Evolutionary conservation across 2,113 vertebrate species (phyloP).

Genomic region (Alligator mississippiensis): DNA sequence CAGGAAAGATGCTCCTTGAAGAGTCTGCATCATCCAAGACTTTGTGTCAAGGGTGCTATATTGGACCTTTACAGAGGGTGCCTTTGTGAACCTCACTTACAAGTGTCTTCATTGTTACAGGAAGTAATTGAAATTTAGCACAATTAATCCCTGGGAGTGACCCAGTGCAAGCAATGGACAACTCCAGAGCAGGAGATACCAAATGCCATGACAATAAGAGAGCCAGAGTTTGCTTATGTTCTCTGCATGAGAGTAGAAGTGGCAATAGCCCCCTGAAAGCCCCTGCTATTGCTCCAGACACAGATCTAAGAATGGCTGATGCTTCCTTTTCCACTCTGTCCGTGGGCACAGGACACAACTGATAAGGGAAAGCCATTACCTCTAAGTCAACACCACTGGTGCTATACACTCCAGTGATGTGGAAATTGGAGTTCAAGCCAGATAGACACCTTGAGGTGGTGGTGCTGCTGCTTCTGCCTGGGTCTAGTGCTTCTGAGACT

Average conservation of each 20-base stretch:
- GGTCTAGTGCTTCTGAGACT: not conserved
- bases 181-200: not conserved
- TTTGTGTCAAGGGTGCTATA: not conserved
- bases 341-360: accelerated
- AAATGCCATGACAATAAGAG: accelerated
- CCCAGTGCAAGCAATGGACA: not conserved
- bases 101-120: not conserved
- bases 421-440: not conserved
- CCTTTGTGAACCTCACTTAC: not conserved
- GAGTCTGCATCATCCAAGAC: not conserved
- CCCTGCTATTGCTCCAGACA: not conserved
- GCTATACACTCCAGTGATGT: not conserved
- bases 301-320: not conserved
- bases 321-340: not conserved
- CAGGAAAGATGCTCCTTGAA: not conserved
- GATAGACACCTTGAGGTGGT: not conserved
- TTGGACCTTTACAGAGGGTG: not conserved
- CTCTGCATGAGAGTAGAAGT: not conserved
- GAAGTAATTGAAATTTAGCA: not conserved
- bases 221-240: not conserved
- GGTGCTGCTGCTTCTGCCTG: not conserved
- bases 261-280: not conserved
- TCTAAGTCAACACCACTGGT: not conserved
- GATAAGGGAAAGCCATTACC: not conserved
- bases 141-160: not conserved